phyloP scores from a whole-genome alignment of 2,888 invertebrate genomes.

The Rhagonycha fulva region DNA sequence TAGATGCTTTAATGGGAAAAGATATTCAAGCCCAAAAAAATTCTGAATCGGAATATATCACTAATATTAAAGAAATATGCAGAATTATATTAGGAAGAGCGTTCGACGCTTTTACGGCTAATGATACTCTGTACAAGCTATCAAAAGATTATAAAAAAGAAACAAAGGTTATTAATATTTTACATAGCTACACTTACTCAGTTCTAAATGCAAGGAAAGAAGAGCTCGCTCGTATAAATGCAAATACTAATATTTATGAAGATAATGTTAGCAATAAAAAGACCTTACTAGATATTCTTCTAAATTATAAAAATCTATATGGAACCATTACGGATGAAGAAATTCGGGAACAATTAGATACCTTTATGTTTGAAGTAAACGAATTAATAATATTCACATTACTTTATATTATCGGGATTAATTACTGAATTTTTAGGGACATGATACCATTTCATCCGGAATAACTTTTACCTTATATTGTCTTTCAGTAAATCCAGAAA shows the following conservation, averaged over 20 bases:
- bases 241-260: neutral
- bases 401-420: too few species aligned
- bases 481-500: conserved; percentile 56
- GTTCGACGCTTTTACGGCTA: conserved; percentile 54
- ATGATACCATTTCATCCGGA: conserved; percentile 61
- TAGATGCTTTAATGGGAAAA: conserved; percentile 85
- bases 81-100: conserved; percentile 37
- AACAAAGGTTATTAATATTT: neutral
- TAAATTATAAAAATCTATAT: conserved; percentile 61
- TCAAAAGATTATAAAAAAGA: neutral
- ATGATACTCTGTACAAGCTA: neutral
- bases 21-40: conserved; percentile 71
- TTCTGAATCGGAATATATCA: conserved; percentile 70
- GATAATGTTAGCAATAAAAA: conserved; percentile 53
- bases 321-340: conserved; percentile 62
- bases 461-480: conserved; percentile 59
- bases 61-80: conserved; percentile 63
- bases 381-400: too few species aligned
- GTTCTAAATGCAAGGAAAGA: conserved; percentile 40
- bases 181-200: neutral
- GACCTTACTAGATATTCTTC: conserved; percentile 69
- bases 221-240: neutral
- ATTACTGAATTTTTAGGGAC: conserved; percentile 49
- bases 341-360: conserved; percentile 70
- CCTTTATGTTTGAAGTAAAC: conserved; percentile 62